Conservation (phyloP, 2,888 invertebrate genomes). For the Dendrolimus pini region DNA sequence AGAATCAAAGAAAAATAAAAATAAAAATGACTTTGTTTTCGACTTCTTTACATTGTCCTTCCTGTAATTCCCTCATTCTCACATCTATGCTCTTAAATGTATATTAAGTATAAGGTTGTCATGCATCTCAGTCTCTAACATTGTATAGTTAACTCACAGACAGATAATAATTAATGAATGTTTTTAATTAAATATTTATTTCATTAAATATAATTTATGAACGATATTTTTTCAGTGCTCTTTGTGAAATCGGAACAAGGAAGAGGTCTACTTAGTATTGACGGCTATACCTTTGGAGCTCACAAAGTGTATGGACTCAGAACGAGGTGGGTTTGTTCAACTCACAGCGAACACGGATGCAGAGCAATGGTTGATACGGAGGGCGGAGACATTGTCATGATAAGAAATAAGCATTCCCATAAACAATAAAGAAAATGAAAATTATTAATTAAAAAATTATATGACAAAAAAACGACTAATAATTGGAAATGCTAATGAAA, state of each 20-base stretch:
- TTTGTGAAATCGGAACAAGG: constrained; percentile 25
- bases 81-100: too few relatives aligned
- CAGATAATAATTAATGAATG: not conserved
- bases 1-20: too few relatives aligned
- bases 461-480: too few relatives aligned
- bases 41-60: too few relatives aligned
- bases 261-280: constrained; percentile 20
- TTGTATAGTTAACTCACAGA: not conserved
- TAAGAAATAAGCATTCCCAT: constrained; percentile 1
- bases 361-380: constrained; percentile 10
- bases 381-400: constrained; percentile 3
- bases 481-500: too few relatives aligned
- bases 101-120: too few relatives aligned
- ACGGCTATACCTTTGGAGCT: constrained; percentile 23
- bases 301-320: constrained; percentile 5
- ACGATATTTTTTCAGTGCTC: constrained; percentile 12
- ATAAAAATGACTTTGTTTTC: too few relatives aligned
- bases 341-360: constrained; percentile 11
- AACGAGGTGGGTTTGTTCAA: constrained; percentile 15
- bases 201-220: not conserved
- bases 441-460: too few relatives aligned
- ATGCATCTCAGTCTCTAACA: too few relatives aligned
- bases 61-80: too few relatives aligned
- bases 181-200: not conserved
- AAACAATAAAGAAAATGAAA: too few relatives aligned